A percentile compares a stretch with the other conserved stretches of the same genome.
Conservation (phyloP, 2,797 vertebrate species). For the Lepilemur septentrionalis region DNA sequence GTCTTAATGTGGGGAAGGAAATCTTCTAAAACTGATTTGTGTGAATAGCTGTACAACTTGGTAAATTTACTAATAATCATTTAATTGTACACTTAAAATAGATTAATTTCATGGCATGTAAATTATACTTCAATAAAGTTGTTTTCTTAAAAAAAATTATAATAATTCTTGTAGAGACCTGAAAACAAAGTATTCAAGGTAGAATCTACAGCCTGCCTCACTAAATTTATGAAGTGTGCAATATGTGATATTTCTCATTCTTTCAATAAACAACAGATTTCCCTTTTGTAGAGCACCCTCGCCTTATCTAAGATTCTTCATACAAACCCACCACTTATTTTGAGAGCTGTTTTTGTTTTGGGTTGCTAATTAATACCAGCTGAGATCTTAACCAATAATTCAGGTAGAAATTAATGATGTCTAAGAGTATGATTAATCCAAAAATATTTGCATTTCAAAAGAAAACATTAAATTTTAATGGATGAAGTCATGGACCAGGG, state of each 20-base stretch:
- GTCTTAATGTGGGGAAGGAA: no score
- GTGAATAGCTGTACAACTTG: no score
- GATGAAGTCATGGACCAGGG: neutral
- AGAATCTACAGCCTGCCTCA: neutral
- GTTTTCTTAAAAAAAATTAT: no score
- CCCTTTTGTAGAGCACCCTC: neutral
- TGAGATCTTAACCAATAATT: slow-evolving; percentile 3
- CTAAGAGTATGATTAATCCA: neutral
- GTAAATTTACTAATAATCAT: no score
- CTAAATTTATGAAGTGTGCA: neutral
- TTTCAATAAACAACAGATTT: neutral
- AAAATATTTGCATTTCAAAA: neutral
- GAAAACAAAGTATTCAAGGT: neutral
- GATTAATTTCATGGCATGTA: no score
- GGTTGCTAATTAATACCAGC: slow-evolving; percentile 32
- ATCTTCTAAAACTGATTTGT: no score
- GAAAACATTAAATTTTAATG: slow-evolving; percentile 21
- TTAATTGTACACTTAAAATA: no score
- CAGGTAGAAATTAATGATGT: neutral
- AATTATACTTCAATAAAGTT: no score
- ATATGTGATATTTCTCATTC: neutral
- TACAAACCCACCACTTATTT: neutral
- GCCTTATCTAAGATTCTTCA: neutral
- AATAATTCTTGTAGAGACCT: neutral
- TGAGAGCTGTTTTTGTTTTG: neutral